Evolutionary conservation across 2,113 vertebrate species (phyloP).

Genomic region (Muntiacus muntjak): DNA sequence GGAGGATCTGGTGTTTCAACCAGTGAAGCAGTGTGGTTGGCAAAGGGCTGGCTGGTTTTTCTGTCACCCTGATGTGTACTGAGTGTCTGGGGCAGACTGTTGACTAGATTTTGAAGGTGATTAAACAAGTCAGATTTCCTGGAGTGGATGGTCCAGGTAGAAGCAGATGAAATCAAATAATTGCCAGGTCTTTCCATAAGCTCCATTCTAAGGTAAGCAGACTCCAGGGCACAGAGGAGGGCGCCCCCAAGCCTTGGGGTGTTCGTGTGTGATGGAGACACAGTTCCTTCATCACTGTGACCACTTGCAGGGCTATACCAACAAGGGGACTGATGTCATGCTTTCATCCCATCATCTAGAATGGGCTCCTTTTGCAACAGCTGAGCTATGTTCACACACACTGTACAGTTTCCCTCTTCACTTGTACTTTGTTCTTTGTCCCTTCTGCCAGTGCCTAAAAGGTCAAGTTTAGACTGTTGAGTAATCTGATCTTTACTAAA

Average conservation of each 20-base stretch:
- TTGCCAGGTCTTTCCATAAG: neutral
- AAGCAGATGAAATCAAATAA: neutral
- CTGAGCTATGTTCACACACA: neutral
- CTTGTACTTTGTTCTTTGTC: neutral
- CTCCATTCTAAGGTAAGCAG: neutral
- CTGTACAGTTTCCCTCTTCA: neutral
- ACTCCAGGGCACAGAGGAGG: neutral
- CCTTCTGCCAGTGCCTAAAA: neutral
- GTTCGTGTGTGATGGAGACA: neutral
- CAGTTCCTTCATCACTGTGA: neutral
- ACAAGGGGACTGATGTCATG: neutral
- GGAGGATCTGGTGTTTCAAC: neutral
- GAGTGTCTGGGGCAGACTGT: neutral
- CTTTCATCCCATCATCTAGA: neutral
- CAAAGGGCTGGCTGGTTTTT: neutral
- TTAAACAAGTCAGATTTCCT: neutral
- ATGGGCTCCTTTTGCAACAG: neutral
- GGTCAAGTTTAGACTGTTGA: conserved; percentile 1
- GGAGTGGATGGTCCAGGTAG: neutral
- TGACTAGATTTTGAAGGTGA: neutral
- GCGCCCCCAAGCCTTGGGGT: neutral
- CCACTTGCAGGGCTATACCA: rapidly evolving
- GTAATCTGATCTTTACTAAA: neutral
- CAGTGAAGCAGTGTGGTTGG: neutral
- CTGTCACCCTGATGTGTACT: neutral